A percentile compares a stretch with the other conserved stretches of the same genome.
phyloP scores from a whole-genome alignment of 2,888 invertebrate species.

The Polylopha cassiicola region DNA sequence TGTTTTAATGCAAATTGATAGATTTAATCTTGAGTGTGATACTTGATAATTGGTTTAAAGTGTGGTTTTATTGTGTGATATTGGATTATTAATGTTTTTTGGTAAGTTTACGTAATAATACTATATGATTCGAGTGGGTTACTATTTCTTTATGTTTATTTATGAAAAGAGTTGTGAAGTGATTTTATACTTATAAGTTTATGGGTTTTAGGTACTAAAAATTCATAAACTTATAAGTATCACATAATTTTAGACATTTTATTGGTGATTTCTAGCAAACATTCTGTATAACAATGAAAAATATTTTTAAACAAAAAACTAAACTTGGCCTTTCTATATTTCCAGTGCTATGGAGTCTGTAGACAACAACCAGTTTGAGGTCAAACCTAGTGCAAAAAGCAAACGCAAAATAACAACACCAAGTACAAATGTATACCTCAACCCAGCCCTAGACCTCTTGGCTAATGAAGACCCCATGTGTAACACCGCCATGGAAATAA shows the following conservation, averaged over 20 bases:
- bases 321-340: constrained; percentile 20
- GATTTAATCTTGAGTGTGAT: background rate
- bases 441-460: constrained; percentile 65
- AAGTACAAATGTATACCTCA: constrained; percentile 59
- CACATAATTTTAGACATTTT: no score
- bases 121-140: no score
- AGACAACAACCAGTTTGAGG: constrained; percentile 69
- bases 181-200: no score
- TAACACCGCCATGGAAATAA: constrained; percentile 70
- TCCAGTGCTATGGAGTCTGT: constrained; percentile 50
- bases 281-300: no score
- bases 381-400: constrained; percentile 48
- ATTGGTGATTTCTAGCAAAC: no score
- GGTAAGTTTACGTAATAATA: constrained; percentile 4
- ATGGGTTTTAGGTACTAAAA: no score
- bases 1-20: constrained; percentile 16
- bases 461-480: constrained; percentile 70
- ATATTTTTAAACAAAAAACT: no score
- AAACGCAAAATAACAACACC: constrained; percentile 61
- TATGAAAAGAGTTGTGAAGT: no score
- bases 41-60: constrained; percentile 19
- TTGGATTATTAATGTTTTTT: background rate
- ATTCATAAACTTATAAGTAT: no score
- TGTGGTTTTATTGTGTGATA: background rate
- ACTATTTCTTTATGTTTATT: no score